phyloP scores from a whole-genome alignment of 2,888 invertebrate species.

The Drosophila putrida region DNA sequence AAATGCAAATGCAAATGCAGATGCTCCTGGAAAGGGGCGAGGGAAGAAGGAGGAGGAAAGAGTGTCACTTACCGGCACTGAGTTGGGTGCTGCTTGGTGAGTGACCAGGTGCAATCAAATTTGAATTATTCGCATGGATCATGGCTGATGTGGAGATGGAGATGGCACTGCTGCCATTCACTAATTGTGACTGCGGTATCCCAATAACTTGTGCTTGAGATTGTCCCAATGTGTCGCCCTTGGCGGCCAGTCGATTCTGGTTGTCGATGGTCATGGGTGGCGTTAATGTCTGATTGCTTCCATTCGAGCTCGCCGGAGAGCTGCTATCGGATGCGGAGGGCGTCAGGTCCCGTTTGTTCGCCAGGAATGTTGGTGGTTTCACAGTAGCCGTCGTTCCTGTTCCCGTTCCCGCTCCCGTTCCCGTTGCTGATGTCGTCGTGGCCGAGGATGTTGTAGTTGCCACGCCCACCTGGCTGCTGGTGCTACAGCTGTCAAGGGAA shows the following conservation, averaged over 20 bases:
- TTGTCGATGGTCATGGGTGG: slow-evolving; percentile 84
- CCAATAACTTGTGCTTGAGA: slow-evolving; percentile 39
- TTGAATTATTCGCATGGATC: slow-evolving; percentile 77
- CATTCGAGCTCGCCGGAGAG: slow-evolving; percentile 83
- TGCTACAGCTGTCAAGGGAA: slow-evolving; percentile 82
- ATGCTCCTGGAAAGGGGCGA: not conserved
- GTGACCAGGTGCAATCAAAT: slow-evolving; percentile 76
- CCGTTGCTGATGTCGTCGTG: slow-evolving; percentile 17
- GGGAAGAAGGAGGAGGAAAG: not conserved
- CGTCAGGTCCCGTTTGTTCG: slow-evolving; percentile 74
- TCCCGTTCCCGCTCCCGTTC: slow-evolving; percentile 12
- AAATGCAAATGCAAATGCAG: not conserved
- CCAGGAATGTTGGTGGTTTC: slow-evolving; percentile 50
- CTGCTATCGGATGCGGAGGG: slow-evolving; percentile 68
- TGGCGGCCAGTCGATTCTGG: slow-evolving; percentile 65
- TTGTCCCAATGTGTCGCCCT: slow-evolving; percentile 60
- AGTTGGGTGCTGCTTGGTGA: slow-evolving; percentile 54
- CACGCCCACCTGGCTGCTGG: slow-evolving; percentile 41
- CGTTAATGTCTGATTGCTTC: slow-evolving; percentile 83
- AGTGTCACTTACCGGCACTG: slow-evolving; percentile 68
- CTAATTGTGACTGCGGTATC: slow-evolving; percentile 64
- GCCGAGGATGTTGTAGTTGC: slow-evolving; percentile 8
- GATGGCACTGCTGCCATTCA: slow-evolving; percentile 59
- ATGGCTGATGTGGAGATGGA: slow-evolving; percentile 68
- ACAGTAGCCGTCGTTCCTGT: slow-evolving; percentile 16